A percentile compares a stretch with the other conserved stretches of the same genome.
These are phyloP conservation scores for Xyrauchen texanus DNA, from an alignment of 2,113 vertebrate species.

Conservation along the genomic window DNA sequence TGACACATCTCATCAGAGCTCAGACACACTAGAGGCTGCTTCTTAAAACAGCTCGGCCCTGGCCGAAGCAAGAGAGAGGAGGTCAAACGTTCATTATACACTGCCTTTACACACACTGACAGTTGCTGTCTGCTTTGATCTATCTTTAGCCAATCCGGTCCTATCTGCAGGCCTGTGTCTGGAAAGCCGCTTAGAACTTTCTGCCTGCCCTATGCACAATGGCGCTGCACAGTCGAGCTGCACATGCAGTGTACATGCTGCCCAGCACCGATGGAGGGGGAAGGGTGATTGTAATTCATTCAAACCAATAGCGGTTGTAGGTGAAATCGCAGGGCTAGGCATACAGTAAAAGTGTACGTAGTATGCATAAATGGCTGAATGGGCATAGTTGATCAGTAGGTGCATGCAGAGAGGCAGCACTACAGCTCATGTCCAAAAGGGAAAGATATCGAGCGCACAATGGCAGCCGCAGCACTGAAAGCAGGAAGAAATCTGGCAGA, in stretches of 20 bases:
- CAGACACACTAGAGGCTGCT: conserved; percentile 32
- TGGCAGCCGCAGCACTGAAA: conserved; percentile 38
- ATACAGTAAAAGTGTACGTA: neutral
- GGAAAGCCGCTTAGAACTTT: conserved; percentile 53
- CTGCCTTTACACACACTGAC: conserved; percentile 60
- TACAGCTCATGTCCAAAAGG: conserved; percentile 8
- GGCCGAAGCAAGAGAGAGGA: conserved; percentile 41
- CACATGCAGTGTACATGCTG: conserved; percentile 9
- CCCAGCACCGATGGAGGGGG: neutral
- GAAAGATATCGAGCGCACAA: conserved; percentile 15
- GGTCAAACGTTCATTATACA: conserved; percentile 58
- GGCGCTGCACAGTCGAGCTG: conserved; percentile 2
- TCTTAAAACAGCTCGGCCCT: conserved; percentile 52
- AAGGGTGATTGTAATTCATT: conserved; percentile 29
- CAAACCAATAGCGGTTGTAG: conserved; percentile 8
- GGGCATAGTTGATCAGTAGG: neutral
- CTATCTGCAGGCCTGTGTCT: conserved; percentile 47
- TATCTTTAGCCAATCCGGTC: conserved; percentile 55
- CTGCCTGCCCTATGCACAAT: conserved; percentile 36
- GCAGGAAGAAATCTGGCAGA: conserved; percentile 41
- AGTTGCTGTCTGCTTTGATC: conserved; percentile 64
- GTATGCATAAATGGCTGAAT: conserved; percentile 12
- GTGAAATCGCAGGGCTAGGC: neutral
- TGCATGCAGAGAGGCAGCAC: neutral
- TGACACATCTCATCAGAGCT: conserved; percentile 31